phyloP scores from a whole-genome alignment of 2,113 vertebrate genomes.

The Syngnathus typhle region DNA sequence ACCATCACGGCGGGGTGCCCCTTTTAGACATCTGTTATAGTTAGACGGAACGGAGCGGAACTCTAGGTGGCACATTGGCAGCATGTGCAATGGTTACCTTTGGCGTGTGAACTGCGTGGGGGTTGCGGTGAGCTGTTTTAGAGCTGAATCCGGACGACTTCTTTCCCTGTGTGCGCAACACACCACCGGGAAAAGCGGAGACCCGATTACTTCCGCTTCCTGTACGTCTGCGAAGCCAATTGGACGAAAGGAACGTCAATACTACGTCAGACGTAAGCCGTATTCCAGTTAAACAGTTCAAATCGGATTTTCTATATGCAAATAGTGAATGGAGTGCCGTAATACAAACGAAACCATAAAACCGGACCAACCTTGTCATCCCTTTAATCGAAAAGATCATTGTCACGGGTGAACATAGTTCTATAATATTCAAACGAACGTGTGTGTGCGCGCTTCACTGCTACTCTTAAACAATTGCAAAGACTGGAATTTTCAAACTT shows the following conservation, averaged over 20 bases:
- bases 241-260: constrained; percentile 46
- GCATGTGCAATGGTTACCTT: constrained; percentile 61
- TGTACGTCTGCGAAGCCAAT: constrained; percentile 25
- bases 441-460: neutral
- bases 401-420: neutral
- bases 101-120: constrained; percentile 20
- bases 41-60: constrained; percentile 5
- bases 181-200: constrained; percentile 21
- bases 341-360: neutral
- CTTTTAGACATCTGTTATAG: constrained; percentile 8
- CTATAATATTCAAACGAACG: neutral
- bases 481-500: neutral
- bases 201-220: constrained; percentile 48
- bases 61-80: constrained; percentile 8
- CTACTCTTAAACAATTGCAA: neutral
- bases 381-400: neutral
- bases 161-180: constrained; percentile 59
- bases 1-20: constrained; percentile 44
- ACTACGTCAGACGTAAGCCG: neutral
- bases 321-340: too few relatives aligned
- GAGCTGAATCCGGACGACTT: constrained; percentile 54
- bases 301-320: neutral
- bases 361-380: neutral
- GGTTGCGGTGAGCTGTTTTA: constrained; percentile 13
- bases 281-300: neutral